Evolutionary conservation across 1,140 invertebrate genomes (phyloP), one percentile per base, ranked within the genome.

Genomic region (Acromyrmex heyeri): DNA sequence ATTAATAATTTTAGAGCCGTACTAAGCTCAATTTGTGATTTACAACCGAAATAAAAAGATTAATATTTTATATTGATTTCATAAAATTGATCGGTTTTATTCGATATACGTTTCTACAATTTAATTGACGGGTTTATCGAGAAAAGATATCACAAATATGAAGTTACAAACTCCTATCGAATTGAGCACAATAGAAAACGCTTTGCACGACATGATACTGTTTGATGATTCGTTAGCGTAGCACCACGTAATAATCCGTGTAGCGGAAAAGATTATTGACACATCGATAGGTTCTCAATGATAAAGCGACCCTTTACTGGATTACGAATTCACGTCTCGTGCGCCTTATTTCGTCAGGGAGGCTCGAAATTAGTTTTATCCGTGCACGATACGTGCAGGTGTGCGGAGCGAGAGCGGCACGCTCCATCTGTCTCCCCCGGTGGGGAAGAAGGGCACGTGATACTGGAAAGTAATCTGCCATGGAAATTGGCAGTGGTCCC

Each of bases 211-310:
- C 55, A 34, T n/a, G n/a, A n/a, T 75, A 73, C 57, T 83, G 55
- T 83, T 75, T 83, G 79, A 79, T 38, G 76, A 82, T 73, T 82
- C 67, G 78, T 82, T 72, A 82, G 78, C 24, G 64, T 70, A 90
- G 87, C 70, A 16, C 34, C 24, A 50, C 30, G 65, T 53, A 61
- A 62, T 24, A 61, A 83, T 34, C 34, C 59, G 44, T 44, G 82
- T 53, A 64, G 55, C 61, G 73, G 44, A 55, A 53, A 88, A 88
- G 85, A 76, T 91, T 75, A 62, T 72, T 83, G 72, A 77, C 82
- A 53, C 82, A 70, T 79, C 77, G 82, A 90, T 90, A 87, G 85
- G 53, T 90, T 57, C 30, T 55, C 88, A 44, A 86, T 85, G 83
- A 87, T 88, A 72, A 86, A 88, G 57, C 53, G 18, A 18, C 55